Evolutionary conservation across 2,797 vertebrate species (phyloP).

Genomic region (Columba guinea): DNA sequence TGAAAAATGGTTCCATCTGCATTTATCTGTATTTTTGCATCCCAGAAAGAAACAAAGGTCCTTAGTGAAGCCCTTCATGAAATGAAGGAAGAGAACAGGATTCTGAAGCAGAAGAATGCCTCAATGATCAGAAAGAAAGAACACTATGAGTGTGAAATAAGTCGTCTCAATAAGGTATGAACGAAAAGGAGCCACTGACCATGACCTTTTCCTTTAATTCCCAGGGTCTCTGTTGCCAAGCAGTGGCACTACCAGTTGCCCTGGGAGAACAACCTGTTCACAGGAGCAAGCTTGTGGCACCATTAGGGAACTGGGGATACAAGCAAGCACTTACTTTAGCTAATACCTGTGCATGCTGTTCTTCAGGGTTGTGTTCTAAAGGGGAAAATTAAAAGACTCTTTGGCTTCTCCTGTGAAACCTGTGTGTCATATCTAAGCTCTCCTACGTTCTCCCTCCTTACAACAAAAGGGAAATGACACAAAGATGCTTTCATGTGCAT

Average conservation of each 20-base stretch:
- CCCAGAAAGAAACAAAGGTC: constrained; percentile 60
- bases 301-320: not conserved
- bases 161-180: constrained; percentile 77
- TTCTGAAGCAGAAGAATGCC: constrained; percentile 70
- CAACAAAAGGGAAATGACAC: not conserved
- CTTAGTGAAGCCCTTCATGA: constrained; percentile 58
- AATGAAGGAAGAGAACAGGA: constrained; percentile 73
- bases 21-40: constrained; percentile 30
- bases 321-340: not conserved
- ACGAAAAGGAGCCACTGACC: not conserved
- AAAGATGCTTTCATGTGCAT: not conserved
- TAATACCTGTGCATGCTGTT: not conserved
- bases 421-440: accelerated
- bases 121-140: constrained; percentile 61
- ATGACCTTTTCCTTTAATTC: not conserved
- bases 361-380: not conserved
- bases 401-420: not conserved
- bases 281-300: not conserved
- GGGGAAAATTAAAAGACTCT: not conserved
- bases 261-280: not conserved
- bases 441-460: not conserved
- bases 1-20: not conserved
- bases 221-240: not conserved
- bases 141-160: constrained; percentile 75
- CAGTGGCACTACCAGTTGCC: not conserved